Evolutionary conservation across 2,888 invertebrate genomes (phyloP), one percentile per base, ranked within the genome.

Genomic region (Paralinhomoeus sp.): DNA sequence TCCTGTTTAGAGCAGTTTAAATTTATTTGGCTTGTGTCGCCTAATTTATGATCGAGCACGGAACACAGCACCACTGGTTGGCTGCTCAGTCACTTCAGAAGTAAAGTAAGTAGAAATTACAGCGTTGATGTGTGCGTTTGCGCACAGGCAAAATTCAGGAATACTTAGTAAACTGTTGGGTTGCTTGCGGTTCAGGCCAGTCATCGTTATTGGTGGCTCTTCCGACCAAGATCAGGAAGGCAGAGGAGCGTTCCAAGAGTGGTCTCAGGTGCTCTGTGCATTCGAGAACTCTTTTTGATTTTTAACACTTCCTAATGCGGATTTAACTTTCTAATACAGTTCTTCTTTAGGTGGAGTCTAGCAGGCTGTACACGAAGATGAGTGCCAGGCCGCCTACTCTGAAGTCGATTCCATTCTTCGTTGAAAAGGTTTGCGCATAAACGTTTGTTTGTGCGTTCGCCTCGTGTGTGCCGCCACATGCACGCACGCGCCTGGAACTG

Each of bases 221-320:
- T 79, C 81, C 54, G 78, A 83, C 18, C 73, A 78, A 57, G 82
- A 85, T 63, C 87, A 87, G 61, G 89, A 89, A 65, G 81, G 80
- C 12, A 78, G 85, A 54, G 91, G 91, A 22, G 91, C 85, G 2
- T 93, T 93, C 65, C 91, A 93, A 65, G 89, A 87, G 65, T 85
- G 78, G 68, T 75, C 77, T 0, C 85, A 87, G 69, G 62, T 63
- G 47, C 24, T 24, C 17, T 20, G n/a, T n/a, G n/a, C n/a, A n/a
- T n/a, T n/a, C n/a, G n/a, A n/a, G n/a, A n/a, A n/a, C n/a, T n/a
- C n/a, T n/a, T n/a, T n/a, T n/a, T n/a, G 15, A 36, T 5, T 37
- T 37, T 40, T 20, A 34, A 15, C 13, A 20, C 31, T 9, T 23
- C 17, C 21, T 37, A 7, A 40, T 37, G 12, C 18, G 23, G 7